These are phyloP conservation scores for Lamellibrachia columna DNA, from an alignment of 2,888 invertebrate genomes.

Conservation along the genomic window DNA sequence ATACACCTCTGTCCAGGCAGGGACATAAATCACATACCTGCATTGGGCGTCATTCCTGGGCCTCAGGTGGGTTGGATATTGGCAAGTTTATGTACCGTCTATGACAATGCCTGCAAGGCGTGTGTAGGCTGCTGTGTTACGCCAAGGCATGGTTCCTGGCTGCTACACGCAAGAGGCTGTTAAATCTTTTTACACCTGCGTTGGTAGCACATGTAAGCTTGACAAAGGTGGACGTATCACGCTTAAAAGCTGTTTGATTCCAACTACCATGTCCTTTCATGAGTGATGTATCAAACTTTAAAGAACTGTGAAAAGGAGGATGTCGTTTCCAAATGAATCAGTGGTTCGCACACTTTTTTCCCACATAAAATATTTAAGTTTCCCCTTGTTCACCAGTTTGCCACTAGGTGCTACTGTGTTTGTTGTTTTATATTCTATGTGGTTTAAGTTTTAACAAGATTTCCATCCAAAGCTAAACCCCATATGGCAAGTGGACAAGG, in stretches of 20 bases:
- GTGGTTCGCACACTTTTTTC: no score
- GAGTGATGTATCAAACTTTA: neutral
- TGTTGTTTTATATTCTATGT: no score
- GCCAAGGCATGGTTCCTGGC: neutral
- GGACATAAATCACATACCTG: neutral
- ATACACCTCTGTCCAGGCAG: neutral
- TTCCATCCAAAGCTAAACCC: no score
- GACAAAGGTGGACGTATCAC: neutral
- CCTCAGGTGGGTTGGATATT: neutral
- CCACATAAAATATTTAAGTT: no score
- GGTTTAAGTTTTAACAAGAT: no score
- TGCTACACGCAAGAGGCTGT: neutral
- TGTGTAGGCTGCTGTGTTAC: neutral
- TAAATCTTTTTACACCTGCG: neutral
- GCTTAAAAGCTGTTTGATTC: neutral
- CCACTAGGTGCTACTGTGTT: no score
- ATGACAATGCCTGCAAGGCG: neutral
- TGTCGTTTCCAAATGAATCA: no score
- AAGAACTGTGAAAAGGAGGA: neutral
- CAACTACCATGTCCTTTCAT: neutral
- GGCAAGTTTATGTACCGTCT: neutral
- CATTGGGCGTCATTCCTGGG: neutral
- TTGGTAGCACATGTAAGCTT: neutral
- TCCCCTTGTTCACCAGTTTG: no score
- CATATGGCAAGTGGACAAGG: no score